These are phyloP conservation scores for Glossophaga mutica DNA, from an alignment of 2,797 vertebrate species.

Conservation along the genomic window DNA sequence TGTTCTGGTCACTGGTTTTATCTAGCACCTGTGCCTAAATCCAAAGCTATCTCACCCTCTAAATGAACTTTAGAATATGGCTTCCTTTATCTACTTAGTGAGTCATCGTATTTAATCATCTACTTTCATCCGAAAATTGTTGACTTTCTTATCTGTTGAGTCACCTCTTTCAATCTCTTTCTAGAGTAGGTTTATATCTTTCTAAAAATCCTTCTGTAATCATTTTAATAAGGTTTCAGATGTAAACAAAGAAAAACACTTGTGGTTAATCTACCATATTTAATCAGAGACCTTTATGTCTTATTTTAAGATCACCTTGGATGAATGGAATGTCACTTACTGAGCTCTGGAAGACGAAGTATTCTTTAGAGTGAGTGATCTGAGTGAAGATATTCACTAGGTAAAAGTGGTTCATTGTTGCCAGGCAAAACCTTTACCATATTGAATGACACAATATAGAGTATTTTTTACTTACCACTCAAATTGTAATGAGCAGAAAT, in stretches of 20 bases:
- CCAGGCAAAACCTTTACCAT: background rate
- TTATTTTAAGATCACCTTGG: background rate
- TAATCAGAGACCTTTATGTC: background rate
- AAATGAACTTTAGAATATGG: background rate
- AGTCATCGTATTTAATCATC: background rate
- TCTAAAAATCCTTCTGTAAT: background rate
- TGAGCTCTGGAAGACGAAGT: background rate
- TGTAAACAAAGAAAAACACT: background rate
- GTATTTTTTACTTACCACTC: background rate
- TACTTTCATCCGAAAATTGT: constrained; percentile 7
- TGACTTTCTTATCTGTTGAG: background rate
- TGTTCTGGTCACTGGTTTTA: background rate
- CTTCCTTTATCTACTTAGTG: background rate
- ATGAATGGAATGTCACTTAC: background rate
- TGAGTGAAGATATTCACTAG: background rate
- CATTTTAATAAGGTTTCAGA: constrained; percentile 1
- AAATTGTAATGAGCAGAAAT: background rate
- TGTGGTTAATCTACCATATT: background rate
- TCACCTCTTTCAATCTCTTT: background rate
- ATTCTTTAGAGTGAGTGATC: background rate
- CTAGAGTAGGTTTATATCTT: background rate
- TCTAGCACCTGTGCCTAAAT: background rate
- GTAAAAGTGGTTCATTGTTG: background rate
- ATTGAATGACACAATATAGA: background rate
- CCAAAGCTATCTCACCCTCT: background rate